Evolutionary conservation across 2,888 invertebrate genomes (phyloP).

Genomic region (Nemurella pictetii): DNA sequence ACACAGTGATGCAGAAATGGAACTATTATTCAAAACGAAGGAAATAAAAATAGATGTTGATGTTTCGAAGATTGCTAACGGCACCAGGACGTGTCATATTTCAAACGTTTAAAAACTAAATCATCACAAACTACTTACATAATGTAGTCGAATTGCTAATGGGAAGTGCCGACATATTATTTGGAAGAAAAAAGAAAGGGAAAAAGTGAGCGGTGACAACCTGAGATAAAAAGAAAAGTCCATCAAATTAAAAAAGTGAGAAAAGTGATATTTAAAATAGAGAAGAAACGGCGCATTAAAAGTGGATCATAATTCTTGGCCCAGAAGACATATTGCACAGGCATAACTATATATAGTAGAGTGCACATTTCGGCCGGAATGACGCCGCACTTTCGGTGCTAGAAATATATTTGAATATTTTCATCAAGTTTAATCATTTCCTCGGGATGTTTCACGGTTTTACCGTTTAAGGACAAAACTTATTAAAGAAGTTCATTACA

Average conservation of each 20-base stretch:
- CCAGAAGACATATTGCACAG: background rate
- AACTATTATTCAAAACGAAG: no score
- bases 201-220: background rate
- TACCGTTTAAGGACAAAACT: conserved; percentile 36
- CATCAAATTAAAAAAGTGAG: background rate
- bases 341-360: background rate
- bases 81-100: no score
- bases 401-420: conserved; percentile 20
- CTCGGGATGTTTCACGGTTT: conserved; percentile 25
- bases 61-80: no score
- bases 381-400: background rate
- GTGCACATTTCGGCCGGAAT: background rate
- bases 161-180: no score
- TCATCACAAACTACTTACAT: no score
- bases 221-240: background rate
- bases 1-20: no score
- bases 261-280: background rate
- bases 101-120: no score
- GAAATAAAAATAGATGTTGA: no score
- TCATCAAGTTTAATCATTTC: conserved; percentile 19
- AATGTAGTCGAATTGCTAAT: no score
- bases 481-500: conserved; percentile 36
- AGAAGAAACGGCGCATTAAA: background rate
- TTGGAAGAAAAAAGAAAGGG: no score
- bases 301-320: background rate